phyloP scores from a whole-genome alignment of 2,797 vertebrate species.

The Potorous gilbertii region DNA sequence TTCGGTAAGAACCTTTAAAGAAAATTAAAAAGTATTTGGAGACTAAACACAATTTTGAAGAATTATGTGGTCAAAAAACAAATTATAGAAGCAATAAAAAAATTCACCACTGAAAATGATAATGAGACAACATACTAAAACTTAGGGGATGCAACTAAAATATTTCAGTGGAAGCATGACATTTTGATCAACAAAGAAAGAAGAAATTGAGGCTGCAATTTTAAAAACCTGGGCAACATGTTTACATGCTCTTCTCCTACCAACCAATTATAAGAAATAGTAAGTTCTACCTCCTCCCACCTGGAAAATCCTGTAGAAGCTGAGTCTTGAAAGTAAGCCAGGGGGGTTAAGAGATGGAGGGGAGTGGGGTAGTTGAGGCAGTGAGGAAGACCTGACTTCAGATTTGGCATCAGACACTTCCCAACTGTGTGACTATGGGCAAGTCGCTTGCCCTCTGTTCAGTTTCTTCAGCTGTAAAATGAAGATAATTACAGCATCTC shows the following conservation, averaged over 20 bases:
- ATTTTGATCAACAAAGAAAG: neutral
- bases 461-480: neutral
- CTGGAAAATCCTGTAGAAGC: neutral
- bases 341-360: neutral
- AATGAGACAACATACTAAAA: neutral
- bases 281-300: neutral
- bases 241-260: neutral
- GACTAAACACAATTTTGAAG: neutral
- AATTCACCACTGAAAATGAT: neutral
- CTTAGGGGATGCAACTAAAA: neutral
- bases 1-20: neutral
- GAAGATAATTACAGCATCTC: neutral
- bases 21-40: neutral
- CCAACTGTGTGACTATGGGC: neutral
- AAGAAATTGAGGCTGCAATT: neutral
- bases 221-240: neutral
- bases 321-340: neutral
- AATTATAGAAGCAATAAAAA: neutral
- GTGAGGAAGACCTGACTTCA: neutral
- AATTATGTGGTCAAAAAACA: neutral
- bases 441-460: neutral
- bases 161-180: neutral
- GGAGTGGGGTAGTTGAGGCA: neutral
- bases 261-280: neutral
- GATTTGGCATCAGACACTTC: neutral